Conservation (phyloP, 2,797 vertebrate species). For the Cossypha heuglini region DNA sequence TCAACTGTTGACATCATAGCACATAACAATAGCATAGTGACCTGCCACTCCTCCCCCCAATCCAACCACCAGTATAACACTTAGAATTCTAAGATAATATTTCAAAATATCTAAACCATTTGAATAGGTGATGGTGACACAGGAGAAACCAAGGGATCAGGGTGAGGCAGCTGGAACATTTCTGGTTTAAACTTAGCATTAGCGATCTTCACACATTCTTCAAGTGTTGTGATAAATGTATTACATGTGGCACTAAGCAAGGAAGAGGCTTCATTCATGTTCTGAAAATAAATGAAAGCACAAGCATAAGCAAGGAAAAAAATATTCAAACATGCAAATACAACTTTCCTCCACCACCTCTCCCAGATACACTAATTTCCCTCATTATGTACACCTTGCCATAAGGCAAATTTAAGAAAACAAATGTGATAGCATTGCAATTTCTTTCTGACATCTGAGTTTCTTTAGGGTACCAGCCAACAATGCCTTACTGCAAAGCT, state of each 20-base stretch:
- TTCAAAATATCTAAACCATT: conserved; percentile 79
- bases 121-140: conserved; percentile 87
- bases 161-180: conserved; percentile 84
- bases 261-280: conserved; percentile 88
- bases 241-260: conserved; percentile 95
- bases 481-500: neutral
- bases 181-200: conserved; percentile 92
- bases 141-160: conserved; percentile 82
- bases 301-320: neutral
- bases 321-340: neutral
- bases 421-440: neutral
- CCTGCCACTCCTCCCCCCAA: neutral
- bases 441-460: neutral
- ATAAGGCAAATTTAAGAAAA: neutral
- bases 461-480: neutral
- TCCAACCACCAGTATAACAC: neutral
- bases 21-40: neutral
- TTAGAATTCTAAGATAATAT: neutral
- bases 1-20: neutral
- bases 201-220: conserved; percentile 96
- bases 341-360: neutral
- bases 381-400: neutral
- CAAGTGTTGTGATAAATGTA: conserved; percentile 93
- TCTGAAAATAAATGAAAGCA: conserved; percentile 75
- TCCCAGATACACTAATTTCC: neutral